Evolutionary conservation across 2,797 vertebrate genomes (phyloP).

Genomic region (Antennarius maculatus): DNA sequence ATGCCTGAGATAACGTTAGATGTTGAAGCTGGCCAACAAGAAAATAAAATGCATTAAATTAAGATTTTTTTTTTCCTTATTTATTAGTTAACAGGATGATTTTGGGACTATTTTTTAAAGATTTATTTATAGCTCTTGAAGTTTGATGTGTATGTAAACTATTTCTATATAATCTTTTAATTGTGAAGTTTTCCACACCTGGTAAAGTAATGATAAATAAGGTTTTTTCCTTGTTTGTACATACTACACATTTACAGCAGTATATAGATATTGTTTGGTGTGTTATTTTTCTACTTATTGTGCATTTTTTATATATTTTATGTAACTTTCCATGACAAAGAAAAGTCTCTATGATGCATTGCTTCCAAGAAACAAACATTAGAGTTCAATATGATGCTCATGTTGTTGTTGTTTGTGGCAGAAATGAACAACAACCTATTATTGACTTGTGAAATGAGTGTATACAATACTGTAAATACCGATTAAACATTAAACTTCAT

Average conservation of each 20-base stretch:
- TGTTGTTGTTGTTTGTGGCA: conserved; percentile 19
- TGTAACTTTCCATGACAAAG: conserved; percentile 50
- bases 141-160: conserved; percentile 71
- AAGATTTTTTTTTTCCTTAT: conserved; percentile 79
- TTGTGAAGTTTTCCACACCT: conserved; percentile 74
- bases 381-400: conserved; percentile 35
- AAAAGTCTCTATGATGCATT: conserved; percentile 51
- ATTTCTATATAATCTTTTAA: conserved; percentile 70
- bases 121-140: conserved; percentile 82
- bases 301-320: conserved; percentile 54
- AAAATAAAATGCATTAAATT: conserved; percentile 80
- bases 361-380: conserved; percentile 32
- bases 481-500: conserved; percentile 59
- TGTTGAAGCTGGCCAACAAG: conserved; percentile 76
- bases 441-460: conserved; percentile 60
- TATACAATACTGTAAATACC: conserved; percentile 68
- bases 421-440: conserved; percentile 31
- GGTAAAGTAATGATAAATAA: conserved; percentile 58
- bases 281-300: conserved; percentile 75
- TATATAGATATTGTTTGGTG: conserved; percentile 75
- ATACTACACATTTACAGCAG: conserved; percentile 73
- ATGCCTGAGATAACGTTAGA: conserved; percentile 67
- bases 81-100: conserved; percentile 75
- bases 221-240: conserved; percentile 66
- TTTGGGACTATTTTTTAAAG: conserved; percentile 72